Base-by-base conservation (phyloP, 2,888 invertebrate genomes). In the Hartigia nigra region DNA sequence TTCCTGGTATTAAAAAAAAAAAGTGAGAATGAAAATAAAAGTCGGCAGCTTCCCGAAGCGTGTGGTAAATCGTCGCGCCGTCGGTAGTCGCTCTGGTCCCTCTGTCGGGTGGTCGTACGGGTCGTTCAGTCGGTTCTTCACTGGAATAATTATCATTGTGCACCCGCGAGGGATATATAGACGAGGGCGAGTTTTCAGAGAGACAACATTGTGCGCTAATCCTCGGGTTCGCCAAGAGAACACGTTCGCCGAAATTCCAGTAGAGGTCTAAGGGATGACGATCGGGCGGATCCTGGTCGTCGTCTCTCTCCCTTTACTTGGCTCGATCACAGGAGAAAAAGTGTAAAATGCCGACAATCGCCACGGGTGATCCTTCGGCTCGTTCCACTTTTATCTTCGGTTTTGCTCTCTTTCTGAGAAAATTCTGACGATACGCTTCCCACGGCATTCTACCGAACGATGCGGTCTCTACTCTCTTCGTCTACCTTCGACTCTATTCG, bases 211-310 rank as follows among this genome's bases (percentile, higher is more conserved):
- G 72, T 76, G 11, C 80, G 76, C 74, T 85, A 86, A 85, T 85
- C 86, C 84, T 74, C 55, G 79, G 75, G 80, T 77, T 74, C 75
- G 74, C 74, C 78, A 75, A 80, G 75, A 69, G 77, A 77, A 78
- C 86, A 86, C 86, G 86, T 86, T 80, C 82, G 37, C 12, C 69
- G 75, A 77, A 80, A 86, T 85, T 85, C 84, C 80, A 31, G 72
- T 12, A 23, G 12, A 72, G 31, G 72, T 31, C 32, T 32, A 72
- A 72, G 72, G 72, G 72, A 72, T 31, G 72, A 34, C 32, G 31
- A 72, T 72, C n/a, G n/a, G n/a, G n/a, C n/a, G n/a, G n/a, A n/a
- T n/a, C 9, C 39, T 39, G 39, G 23, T 55, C 55, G 5, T 55
- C 23, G 0, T 55, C 55, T 55, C 55, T 14, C 9, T 55, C 55